Evolutionary conservation across 2,113 vertebrate genomes (phyloP).

Genomic region (Sander vitreus): DNA sequence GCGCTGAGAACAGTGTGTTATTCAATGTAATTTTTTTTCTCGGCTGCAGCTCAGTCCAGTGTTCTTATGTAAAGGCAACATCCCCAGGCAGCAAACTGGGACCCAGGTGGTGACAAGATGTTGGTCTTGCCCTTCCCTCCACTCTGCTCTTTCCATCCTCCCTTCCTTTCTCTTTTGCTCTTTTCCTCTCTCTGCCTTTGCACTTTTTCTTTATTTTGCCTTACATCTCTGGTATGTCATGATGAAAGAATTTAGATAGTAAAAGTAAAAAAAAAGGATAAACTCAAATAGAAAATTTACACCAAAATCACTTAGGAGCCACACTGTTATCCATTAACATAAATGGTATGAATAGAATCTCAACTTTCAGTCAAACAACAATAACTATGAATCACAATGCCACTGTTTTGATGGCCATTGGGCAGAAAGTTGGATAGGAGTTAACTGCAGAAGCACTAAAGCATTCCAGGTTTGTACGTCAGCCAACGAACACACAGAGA

Average conservation of each 20-base stretch:
- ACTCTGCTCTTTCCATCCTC: constrained; percentile 14
- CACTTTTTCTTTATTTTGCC: not conserved
- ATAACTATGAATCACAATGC: constrained; percentile 20
- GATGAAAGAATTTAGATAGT: not conserved
- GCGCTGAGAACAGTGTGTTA: constrained; percentile 23
- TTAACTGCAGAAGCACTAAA: constrained; percentile 46
- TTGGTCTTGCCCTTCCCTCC: constrained; percentile 52
- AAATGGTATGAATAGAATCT: constrained; percentile 50
- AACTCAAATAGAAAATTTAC: constrained; percentile 5
- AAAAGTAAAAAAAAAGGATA: not conserved
- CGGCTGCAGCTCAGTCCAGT: constrained; percentile 50
- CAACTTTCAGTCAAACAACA: constrained; percentile 22
- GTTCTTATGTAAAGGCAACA: constrained; percentile 73
- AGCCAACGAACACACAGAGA: constrained; percentile 33
- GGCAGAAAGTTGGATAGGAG: constrained; percentile 41
- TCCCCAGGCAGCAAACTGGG: constrained; percentile 51
- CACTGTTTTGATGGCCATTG: constrained; percentile 26
- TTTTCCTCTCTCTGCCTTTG: constrained; percentile 13
- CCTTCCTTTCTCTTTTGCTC: constrained; percentile 4
- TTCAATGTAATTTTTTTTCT: constrained; percentile 42
- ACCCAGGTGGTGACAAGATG: constrained; percentile 81
- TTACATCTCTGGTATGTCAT: not conserved
- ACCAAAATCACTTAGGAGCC: constrained; percentile 3
- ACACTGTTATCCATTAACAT: constrained; percentile 10
- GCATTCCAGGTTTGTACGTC: constrained; percentile 45